These are phyloP conservation scores for Gallinago stenura DNA, from an alignment of 2,797 vertebrate genomes.

Conservation along the genomic window DNA sequence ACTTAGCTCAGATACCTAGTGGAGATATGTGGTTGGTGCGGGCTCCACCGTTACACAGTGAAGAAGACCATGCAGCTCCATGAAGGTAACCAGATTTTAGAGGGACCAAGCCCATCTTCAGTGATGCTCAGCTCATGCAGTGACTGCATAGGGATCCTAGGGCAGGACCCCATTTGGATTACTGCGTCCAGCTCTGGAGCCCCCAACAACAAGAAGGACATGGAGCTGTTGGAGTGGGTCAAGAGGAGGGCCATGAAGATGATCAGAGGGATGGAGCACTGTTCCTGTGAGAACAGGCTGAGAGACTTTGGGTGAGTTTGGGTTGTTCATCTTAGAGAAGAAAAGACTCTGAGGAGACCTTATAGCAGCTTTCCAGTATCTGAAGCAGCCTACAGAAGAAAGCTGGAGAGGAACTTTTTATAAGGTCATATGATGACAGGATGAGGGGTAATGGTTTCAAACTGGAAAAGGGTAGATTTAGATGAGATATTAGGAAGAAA, in stretches of 20 bases:
- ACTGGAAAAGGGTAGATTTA: neutral
- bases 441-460: neutral
- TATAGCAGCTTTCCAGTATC: neutral
- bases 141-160: neutral
- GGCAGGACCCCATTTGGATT: neutral
- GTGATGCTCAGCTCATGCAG: neutral
- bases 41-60: neutral
- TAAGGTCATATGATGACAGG: neutral
- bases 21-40: neutral
- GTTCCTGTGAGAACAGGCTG: neutral
- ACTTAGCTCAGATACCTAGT: neutral
- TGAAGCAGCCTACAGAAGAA: neutral
- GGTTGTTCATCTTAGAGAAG: neutral
- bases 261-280: neutral
- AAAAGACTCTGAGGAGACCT: neutral
- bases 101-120: neutral
- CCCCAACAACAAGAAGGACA: neutral
- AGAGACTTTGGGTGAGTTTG: neutral
- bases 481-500: neutral
- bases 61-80: neutral
- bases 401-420: neutral
- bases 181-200: neutral
- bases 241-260: neutral
- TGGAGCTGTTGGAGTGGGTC: neutral
- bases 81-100: neutral